A percentile compares a stretch with the other conserved stretches of the same genome.
Evolutionary conservation across 2,113 vertebrate genomes (phyloP).

Genomic region (Heptranchias perlo): DNA sequence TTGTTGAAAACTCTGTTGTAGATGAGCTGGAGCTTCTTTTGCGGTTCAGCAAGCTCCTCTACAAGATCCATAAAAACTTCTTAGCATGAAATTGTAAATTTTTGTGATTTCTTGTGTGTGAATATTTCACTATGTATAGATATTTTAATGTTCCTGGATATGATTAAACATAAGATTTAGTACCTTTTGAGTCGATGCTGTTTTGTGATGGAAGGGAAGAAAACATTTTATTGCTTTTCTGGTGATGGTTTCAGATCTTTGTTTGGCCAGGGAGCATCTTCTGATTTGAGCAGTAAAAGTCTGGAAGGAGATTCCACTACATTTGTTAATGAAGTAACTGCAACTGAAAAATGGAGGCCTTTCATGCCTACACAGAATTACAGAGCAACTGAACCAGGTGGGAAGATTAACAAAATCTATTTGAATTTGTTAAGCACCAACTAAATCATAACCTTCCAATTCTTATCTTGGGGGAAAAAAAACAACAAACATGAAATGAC

Average conservation of each 20-base stretch:
- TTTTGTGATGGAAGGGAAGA: not conserved
- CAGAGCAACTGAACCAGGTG: conserved; percentile 9
- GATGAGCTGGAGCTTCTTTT: not conserved
- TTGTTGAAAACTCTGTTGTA: not conserved
- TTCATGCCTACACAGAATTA: conserved; percentile 1
- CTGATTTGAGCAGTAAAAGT: conserved; percentile 19
- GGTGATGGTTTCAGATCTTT: conserved; percentile 25
- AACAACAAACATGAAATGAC: not conserved
- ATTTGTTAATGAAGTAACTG: not conserved
- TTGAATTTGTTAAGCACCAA: not conserved
- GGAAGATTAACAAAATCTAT: not conserved
- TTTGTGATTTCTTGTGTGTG: not conserved
- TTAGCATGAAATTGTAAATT: not conserved
- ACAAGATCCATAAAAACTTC: not conserved
- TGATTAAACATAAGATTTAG: not conserved
- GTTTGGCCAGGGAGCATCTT: not conserved
- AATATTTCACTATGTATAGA: not conserved
- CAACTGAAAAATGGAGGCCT: conserved; percentile 25
- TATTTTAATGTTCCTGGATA: not conserved
- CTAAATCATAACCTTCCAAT: not conserved
- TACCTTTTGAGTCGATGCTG: not conserved
- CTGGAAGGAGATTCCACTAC: not conserved
- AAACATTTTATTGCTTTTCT: not conserved
- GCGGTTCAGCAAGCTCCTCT: not conserved
- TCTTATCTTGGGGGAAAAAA: not conserved